Evolutionary conservation across 1,140 invertebrate genomes (phyloP).

Genomic region (Marisa cornuarietis): DNA sequence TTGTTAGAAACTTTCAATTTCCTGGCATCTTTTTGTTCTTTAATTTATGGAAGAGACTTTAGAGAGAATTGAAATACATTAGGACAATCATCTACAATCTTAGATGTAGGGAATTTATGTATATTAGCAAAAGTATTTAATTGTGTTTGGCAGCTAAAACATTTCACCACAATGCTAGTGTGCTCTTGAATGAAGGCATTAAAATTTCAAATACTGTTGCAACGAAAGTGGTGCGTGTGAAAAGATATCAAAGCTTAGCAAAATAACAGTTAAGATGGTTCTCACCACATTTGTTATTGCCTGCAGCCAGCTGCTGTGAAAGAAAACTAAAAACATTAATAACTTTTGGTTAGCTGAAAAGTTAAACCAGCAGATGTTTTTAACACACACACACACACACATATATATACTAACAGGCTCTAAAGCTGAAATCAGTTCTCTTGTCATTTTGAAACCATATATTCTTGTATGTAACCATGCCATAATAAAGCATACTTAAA

Average conservation of each 20-base stretch:
- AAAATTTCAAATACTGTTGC: background rate
- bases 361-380: background rate
- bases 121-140: background rate
- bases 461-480: too few relatives aligned
- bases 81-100: too few relatives aligned
- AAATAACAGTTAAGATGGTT: background rate
- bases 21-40: too few relatives aligned
- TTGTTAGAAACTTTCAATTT: too few relatives aligned
- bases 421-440: background rate
- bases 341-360: too few relatives aligned
- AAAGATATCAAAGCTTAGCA: too few relatives aligned
- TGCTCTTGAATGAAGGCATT: background rate
- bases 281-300: constrained; percentile 14
- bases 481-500: too few relatives aligned
- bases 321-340: background rate
- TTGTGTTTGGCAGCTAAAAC: background rate
- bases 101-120: background rate
- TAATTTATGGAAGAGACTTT: too few relatives aligned
- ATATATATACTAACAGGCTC: background rate
- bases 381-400: too few relatives aligned
- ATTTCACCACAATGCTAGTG: background rate
- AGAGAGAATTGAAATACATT: too few relatives aligned
- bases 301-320: constrained; percentile 17
- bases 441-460: background rate
- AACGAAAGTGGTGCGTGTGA: background rate